Conservation (phyloP, 1,140 invertebrate genomes). For the Medauroidea extradentata region DNA sequence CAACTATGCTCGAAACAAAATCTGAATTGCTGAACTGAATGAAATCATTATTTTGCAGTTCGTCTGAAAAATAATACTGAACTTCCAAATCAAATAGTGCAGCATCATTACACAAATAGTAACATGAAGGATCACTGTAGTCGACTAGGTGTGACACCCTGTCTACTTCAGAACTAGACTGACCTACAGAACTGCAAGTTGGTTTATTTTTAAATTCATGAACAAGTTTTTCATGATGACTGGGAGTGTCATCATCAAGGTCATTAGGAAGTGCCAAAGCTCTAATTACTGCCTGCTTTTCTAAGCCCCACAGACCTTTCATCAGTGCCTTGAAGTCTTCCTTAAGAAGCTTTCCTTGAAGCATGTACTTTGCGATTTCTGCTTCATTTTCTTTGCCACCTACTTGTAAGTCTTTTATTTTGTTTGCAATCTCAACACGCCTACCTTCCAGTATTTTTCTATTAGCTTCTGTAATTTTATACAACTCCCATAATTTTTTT, state of each 20-base stretch:
- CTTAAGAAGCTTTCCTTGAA: constrained; percentile 51
- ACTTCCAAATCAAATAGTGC: constrained; percentile 60
- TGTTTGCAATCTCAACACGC: constrained; percentile 30
- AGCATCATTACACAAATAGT: constrained; percentile 57
- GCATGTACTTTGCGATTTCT: constrained; percentile 41
- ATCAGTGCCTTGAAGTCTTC: constrained; percentile 56
- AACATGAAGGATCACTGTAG: constrained; percentile 52
- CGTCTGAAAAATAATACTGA: constrained; percentile 48
- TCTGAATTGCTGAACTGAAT: constrained; percentile 58
- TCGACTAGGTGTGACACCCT: constrained; percentile 49
- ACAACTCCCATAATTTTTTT: constrained; percentile 49
- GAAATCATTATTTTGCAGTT: constrained; percentile 46
- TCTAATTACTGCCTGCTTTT: constrained; percentile 53
- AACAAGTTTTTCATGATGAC: constrained; percentile 40
- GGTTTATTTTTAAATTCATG: constrained; percentile 41
- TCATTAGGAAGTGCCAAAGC: constrained; percentile 59
- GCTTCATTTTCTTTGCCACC: constrained; percentile 39
- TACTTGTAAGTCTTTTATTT: constrained; percentile 33
- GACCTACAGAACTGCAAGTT: constrained; percentile 23
- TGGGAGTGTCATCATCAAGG: constrained; percentile 58
- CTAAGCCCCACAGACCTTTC: constrained; percentile 51
- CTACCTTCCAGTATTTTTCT: constrained; percentile 42
- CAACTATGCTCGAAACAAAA: constrained; percentile 58
- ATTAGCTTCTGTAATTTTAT: constrained; percentile 41
- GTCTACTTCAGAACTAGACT: constrained; percentile 55